Conservation (phyloP, 2,797 vertebrate species). For the Enoplosus armatus region DNA sequence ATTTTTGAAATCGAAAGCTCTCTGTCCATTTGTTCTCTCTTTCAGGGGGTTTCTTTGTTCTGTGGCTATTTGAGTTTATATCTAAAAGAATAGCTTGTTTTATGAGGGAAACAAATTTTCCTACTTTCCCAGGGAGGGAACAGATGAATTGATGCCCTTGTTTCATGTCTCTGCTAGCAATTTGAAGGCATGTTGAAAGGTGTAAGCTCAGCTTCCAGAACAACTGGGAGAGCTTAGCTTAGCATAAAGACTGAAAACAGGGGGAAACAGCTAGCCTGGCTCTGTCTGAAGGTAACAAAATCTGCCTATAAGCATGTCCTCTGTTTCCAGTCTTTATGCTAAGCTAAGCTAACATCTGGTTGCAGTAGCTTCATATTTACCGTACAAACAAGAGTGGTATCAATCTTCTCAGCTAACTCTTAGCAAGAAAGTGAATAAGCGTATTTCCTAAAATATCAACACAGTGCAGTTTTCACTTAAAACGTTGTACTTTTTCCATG, state of each 20-base stretch:
- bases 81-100: not conserved
- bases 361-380: too few relatives aligned
- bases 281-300: not conserved
- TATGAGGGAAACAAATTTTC: not conserved
- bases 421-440: too few relatives aligned
- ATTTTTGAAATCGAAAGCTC: not conserved
- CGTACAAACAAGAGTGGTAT: too few relatives aligned
- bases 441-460: not conserved
- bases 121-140: not conserved
- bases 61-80: not conserved
- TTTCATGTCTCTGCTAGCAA: not conserved
- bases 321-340: too few relatives aligned
- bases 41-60: not conserved
- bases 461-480: not conserved
- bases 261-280: not conserved
- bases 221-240: not conserved
- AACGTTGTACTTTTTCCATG: too few relatives aligned
- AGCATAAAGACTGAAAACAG: constrained; percentile 1
- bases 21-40: constrained; percentile 9
- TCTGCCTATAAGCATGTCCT: not conserved
- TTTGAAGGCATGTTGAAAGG: not conserved
- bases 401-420: too few relatives aligned
- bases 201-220: not conserved
- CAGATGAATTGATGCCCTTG: not conserved
- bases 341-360: too few relatives aligned